Base-by-base conservation (phyloP, 2,113 vertebrate species). In the Holacanthus passer region DNA sequence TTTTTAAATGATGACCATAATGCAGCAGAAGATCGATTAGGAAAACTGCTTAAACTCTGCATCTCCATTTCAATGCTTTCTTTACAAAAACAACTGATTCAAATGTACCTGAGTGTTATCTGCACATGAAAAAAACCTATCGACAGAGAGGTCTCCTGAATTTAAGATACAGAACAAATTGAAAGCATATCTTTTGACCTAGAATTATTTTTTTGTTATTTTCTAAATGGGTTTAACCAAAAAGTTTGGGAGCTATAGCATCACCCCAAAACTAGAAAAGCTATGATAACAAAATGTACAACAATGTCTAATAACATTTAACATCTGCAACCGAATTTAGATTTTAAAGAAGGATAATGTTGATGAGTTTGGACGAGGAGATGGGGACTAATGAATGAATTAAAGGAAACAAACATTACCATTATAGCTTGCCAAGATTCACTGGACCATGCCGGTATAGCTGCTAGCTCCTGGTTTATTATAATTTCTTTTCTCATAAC, bases 381-480 rank as follows among this genome's bases (percentile, higher is more conserved):
- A 66, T 11, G 8, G 5, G 7, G n/a, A 53, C 22, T 29, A 53
- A 41, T 41, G 24, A 73, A 63, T 58, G 17, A 64, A 55, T 62
- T 59, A 35, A 37, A 53, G 4, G 41, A 60, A 79, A 80, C 37
- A 76, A 79, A 66, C n/a, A 31, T 6, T n/a, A 9, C 39, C 4
- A 50, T 32, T 50, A 14, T 9, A n/a, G 50, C 48, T 5, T 24
- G 35, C 37, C 60, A 71, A 17, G 45, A 75, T 16, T 55, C 70
- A 47, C 67, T 39, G 78, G 29, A 41, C 37, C 39, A 6, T 45
- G 32, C 65, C 27, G 32, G 20, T 66, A 66, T 20, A 62, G 48
- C 52, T 55, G 32, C 45, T 27, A 60, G 64, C 56, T 71, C 24
- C 60, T 59, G 32, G 22, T 68, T 73, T 71, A 67, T 62, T 82